These are phyloP conservation scores for Acromyrmex heyeri DNA, from an alignment of 1,140 invertebrate species.

Conservation along the genomic window DNA sequence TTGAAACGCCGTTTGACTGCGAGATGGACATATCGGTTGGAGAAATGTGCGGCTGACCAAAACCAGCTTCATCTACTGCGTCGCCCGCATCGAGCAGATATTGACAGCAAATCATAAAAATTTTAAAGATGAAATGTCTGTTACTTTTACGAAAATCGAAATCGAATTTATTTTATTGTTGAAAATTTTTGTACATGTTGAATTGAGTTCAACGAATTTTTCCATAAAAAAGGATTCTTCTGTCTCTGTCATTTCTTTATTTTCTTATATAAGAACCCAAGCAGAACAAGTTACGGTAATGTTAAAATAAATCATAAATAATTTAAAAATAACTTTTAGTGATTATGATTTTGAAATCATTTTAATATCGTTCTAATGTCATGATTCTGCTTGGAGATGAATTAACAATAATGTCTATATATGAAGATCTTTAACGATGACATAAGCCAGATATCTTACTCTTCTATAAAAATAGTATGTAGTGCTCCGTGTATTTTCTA, in stretches of 20 bases:
- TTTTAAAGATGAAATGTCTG: background rate
- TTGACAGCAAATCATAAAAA: background rate
- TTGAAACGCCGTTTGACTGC: background rate
- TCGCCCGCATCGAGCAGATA: background rate
- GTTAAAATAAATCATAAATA: no score
- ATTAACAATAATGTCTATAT: background rate
- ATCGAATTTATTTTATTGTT: conserved; percentile 9
- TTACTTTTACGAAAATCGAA: background rate
- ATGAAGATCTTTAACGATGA: background rate
- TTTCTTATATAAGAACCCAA: background rate
- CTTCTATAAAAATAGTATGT: background rate
- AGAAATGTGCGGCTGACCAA: background rate
- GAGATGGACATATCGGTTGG: background rate
- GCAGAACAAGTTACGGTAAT: no score
- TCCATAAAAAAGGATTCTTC: background rate
- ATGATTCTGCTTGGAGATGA: no score
- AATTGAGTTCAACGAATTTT: background rate
- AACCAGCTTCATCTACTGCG: background rate
- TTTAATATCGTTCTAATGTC: no score
- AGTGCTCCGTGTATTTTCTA: background rate
- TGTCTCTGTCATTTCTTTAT: background rate
- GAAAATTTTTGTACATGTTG: background rate
- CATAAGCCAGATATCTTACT: background rate
- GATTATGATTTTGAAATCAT: no score
- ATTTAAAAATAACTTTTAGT: no score